Conservation (phyloP, 2,888 invertebrate species). For the Hetaerina titia region DNA sequence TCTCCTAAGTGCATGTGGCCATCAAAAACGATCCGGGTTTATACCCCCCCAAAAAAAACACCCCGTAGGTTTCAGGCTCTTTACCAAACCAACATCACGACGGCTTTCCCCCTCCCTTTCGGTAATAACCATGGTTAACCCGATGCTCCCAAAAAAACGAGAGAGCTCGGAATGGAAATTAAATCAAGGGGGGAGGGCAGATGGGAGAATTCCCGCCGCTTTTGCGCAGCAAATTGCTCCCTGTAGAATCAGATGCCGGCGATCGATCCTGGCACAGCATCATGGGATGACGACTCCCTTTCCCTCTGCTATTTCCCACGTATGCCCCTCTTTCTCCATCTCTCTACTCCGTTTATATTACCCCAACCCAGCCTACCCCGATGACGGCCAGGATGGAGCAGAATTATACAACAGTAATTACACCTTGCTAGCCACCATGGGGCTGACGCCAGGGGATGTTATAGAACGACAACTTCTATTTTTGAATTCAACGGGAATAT, state of each 20-base stretch:
- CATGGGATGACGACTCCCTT: neutral
- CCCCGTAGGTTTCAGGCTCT: neutral
- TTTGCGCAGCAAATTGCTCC: conserved; percentile 17
- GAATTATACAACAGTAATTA: too few relatives aligned
- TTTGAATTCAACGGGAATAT: too few relatives aligned
- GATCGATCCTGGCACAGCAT: conserved; percentile 20
- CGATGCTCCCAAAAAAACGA: neutral
- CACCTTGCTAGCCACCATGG: too few relatives aligned
- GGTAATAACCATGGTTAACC: neutral
- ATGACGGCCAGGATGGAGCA: too few relatives aligned
- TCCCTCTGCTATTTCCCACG: neutral
- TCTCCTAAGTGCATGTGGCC: neutral
- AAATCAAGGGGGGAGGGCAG: conserved; percentile 33
- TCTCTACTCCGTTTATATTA: neutral
- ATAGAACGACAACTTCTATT: too few relatives aligned
- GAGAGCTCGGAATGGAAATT: neutral
- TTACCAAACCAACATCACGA: neutral
- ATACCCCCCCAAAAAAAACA: neutral
- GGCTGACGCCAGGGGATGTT: too few relatives aligned
- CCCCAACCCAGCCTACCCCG: neutral
- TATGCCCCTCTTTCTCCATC: neutral
- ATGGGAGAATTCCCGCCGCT: conserved; percentile 17
- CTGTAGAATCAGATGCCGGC: conserved; percentile 18
- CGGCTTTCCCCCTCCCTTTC: neutral
- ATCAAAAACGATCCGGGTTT: neutral